These are phyloP conservation scores for Helicoverpa armigera DNA, from an alignment of 1,140 invertebrate species.

Conservation along the genomic window DNA sequence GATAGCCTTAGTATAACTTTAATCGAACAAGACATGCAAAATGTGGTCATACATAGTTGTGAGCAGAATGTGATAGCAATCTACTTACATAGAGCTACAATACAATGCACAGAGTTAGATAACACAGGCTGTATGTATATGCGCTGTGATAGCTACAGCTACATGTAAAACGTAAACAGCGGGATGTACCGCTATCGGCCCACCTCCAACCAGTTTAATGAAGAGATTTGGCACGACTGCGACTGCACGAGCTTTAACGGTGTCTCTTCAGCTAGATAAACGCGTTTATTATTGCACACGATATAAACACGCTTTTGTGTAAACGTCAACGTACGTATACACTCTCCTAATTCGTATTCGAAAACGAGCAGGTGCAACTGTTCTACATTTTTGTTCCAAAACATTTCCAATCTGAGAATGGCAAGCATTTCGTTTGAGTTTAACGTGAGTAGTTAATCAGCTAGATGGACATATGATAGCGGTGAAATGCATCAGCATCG, in stretches of 20 bases:
- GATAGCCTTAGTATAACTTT: slow-evolving; percentile 34
- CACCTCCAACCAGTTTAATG: slow-evolving; percentile 77
- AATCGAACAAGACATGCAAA: slow-evolving; percentile 35
- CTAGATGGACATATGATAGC: background rate
- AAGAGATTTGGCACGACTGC: slow-evolving; percentile 84
- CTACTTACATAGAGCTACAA: slow-evolving; percentile 26
- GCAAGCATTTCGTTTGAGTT: background rate
- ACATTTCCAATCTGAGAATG: background rate
- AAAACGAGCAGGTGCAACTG: slow-evolving; percentile 1
- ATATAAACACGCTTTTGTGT: slow-evolving; percentile 45
- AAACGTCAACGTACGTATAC: slow-evolving; percentile 21
- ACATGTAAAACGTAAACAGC: slow-evolving; percentile 71
- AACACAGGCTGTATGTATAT: slow-evolving; percentile 22
- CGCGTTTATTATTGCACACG: slow-evolving; percentile 52
- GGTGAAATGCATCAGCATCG: slow-evolving; percentile 14
- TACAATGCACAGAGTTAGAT: slow-evolving; percentile 30
- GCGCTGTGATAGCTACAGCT: slow-evolving; percentile 9
- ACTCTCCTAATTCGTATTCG: slow-evolving; percentile 29
- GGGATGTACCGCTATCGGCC: slow-evolving; percentile 72
- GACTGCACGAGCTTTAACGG: slow-evolving; percentile 80
- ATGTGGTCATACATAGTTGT: slow-evolving; percentile 36
- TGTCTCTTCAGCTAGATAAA: slow-evolving; percentile 66
- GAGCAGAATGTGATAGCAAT: slow-evolving; percentile 24
- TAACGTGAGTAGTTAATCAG: background rate
- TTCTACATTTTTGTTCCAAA: slow-evolving; percentile 1